Percentiles rank a stretch among this genome's conserved stretches.
Conservation (phyloP, 2,888 invertebrate species). For the Drosophila histrio region DNA sequence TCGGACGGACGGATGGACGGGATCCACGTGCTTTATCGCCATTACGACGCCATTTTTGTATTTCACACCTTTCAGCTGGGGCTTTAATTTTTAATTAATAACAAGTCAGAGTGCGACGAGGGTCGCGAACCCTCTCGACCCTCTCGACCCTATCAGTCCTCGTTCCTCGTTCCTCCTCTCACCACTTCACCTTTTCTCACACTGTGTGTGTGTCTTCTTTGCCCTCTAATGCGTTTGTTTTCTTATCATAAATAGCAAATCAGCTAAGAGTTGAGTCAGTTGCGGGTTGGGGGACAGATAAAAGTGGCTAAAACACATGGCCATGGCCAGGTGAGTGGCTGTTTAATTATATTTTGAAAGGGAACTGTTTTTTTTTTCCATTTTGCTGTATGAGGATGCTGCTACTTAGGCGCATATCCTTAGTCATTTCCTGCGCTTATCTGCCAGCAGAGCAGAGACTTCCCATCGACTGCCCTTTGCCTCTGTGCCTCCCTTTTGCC, state of each 20-base stretch:
- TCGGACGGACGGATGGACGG: not conserved
- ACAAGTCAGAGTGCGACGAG: constrained; percentile 64
- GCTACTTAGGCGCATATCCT: constrained; percentile 79
- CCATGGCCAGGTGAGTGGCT: constrained; percentile 71
- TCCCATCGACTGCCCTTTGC: not conserved
- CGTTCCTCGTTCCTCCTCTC: not conserved
- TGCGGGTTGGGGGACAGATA: constrained; percentile 20
- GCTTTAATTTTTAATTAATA: constrained; percentile 81
- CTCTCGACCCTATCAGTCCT: constrained; percentile 20
- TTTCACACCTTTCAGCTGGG: constrained; percentile 77
- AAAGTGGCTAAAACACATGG: constrained; percentile 55
- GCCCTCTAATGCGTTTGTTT: constrained; percentile 76
- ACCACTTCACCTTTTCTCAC: not conserved
- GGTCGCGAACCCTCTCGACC: constrained; percentile 55
- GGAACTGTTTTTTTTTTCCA: constrained; percentile 8
- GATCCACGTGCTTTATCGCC: constrained; percentile 77
- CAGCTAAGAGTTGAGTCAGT: constrained; percentile 41
- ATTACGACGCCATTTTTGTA: constrained; percentile 75
- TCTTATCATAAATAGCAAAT: constrained; percentile 80
- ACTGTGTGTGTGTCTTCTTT: constrained; percentile 7
- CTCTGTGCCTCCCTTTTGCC: not conserved
- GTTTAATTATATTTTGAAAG: constrained; percentile 80
- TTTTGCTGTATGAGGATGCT: constrained; percentile 57
- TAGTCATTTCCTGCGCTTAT: constrained; percentile 81
- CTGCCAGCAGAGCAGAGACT: constrained; percentile 40